A percentile compares a stretch with the other conserved stretches of the same genome.
phyloP scores from a whole-genome alignment of 2,113 vertebrate genomes.

The Cyanoramphus novaezelandiae region DNA sequence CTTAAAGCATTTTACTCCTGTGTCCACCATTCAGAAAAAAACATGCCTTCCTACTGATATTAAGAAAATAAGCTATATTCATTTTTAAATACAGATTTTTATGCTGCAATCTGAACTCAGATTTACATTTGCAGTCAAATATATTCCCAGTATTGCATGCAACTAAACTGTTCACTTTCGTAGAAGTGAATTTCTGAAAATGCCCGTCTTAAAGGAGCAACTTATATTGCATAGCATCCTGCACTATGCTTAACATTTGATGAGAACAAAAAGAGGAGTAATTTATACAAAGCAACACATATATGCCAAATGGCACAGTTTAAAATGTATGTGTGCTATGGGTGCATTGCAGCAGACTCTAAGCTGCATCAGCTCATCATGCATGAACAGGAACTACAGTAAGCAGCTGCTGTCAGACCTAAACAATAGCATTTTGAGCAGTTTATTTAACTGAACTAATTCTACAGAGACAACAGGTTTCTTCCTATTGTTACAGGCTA shows the following conservation, averaged over 20 bases:
- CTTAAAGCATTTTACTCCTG: background rate
- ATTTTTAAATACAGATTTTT: background rate
- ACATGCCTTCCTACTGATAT: background rate
- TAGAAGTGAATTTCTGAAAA: background rate
- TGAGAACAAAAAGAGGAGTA: background rate
- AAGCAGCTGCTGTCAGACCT: constrained; percentile 42
- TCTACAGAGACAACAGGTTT: constrained; percentile 68
- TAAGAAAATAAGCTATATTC: background rate
- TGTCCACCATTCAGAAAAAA: background rate
- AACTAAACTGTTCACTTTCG: background rate
- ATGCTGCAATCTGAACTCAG: background rate
- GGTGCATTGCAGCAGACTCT: background rate
- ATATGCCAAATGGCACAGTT: background rate
- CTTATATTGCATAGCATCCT: background rate
- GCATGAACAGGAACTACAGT: constrained; percentile 18
- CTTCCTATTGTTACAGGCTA: constrained; percentile 62
- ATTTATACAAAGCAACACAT: background rate
- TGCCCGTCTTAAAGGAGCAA: background rate
- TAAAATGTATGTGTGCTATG: background rate
- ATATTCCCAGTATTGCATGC: background rate
- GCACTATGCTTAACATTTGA: background rate
- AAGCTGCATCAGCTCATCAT: constrained; percentile 23
- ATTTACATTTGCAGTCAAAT: background rate
- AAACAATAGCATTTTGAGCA: constrained; percentile 57
- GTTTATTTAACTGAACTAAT: constrained; percentile 52